A percentile compares a stretch with the other conserved stretches of the same genome.
Conservation (phyloP, 2,888 invertebrate species). For the Coelogynopora nodosa region DNA sequence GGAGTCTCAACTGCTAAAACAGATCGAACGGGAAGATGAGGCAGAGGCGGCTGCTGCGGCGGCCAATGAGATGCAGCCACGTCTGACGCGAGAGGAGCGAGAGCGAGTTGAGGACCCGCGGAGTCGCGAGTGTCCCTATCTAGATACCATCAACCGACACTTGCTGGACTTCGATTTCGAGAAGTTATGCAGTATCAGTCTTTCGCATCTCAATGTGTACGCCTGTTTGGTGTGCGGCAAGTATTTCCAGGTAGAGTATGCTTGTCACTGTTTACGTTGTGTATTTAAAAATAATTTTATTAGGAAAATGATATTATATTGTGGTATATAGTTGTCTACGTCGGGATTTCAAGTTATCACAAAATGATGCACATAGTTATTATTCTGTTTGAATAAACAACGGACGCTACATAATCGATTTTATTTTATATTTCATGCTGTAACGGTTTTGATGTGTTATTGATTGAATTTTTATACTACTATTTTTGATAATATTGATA, state of each 20-base stretch:
- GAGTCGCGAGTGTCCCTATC: conserved; percentile 75
- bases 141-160: conserved; percentile 89
- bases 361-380: too few relatives aligned
- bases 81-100: not conserved
- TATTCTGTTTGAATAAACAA: too few relatives aligned
- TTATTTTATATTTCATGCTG: too few relatives aligned
- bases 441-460: too few relatives aligned
- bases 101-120: conserved; percentile 50
- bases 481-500: too few relatives aligned
- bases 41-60: not conserved
- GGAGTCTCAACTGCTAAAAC: not conserved
- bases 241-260: conserved; percentile 71
- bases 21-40: not conserved
- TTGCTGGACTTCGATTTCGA: conserved; percentile 98
- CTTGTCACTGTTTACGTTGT: too few relatives aligned
- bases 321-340: too few relatives aligned
- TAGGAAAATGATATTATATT: too few relatives aligned
- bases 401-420: too few relatives aligned
- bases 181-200: conserved; percentile 92
- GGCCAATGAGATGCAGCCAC: not conserved
- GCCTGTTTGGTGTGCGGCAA: conserved; percentile 98
- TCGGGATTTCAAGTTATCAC: too few relatives aligned
- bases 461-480: too few relatives aligned
- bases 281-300: too few relatives aligned
- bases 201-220: conserved; percentile 97